Evolutionary conservation across 2,888 invertebrate species (phyloP).

Genomic region (Calameuta idolon): DNA sequence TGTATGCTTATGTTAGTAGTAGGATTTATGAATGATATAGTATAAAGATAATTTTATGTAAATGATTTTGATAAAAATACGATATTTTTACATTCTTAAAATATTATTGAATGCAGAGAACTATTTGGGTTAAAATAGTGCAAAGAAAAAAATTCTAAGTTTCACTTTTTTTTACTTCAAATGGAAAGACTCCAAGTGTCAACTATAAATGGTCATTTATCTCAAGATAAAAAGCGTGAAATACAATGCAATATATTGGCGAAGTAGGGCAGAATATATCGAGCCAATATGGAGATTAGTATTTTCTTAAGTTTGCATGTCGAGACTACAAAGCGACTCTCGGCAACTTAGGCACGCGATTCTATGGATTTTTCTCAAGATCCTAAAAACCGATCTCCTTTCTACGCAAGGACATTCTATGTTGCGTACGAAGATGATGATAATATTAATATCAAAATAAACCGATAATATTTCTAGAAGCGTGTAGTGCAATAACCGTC

Average conservation of each 20-base stretch:
- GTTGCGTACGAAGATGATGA: neutral
- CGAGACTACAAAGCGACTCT: constrained; percentile 25
- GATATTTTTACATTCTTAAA: neutral
- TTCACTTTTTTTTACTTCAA: neutral
- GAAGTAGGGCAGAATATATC: constrained; percentile 26
- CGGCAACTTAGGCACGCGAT: constrained; percentile 39
- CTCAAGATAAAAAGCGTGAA: neutral
- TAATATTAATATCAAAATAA: neutral
- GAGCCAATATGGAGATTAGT: constrained; percentile 39
- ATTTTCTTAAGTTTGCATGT: constrained; percentile 50
- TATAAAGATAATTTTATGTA: neutral
- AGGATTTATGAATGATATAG: neutral
- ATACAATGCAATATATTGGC: neutral
- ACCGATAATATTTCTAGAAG: neutral
- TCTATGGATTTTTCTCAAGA: constrained; percentile 48
- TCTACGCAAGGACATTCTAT: neutral
- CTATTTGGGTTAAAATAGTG: neutral
- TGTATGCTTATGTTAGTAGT: neutral
- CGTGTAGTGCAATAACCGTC: neutral
- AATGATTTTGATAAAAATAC: neutral
- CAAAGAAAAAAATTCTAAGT: neutral
- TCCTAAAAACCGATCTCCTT: neutral
- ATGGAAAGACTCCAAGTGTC: neutral
- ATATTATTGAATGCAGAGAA: neutral
- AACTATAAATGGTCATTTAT: neutral